Percentiles rank a stretch among this genome's conserved stretches.
Evolutionary conservation across 2,797 vertebrate species (phyloP).

Genomic region (Paratrypauchen microcephalus): DNA sequence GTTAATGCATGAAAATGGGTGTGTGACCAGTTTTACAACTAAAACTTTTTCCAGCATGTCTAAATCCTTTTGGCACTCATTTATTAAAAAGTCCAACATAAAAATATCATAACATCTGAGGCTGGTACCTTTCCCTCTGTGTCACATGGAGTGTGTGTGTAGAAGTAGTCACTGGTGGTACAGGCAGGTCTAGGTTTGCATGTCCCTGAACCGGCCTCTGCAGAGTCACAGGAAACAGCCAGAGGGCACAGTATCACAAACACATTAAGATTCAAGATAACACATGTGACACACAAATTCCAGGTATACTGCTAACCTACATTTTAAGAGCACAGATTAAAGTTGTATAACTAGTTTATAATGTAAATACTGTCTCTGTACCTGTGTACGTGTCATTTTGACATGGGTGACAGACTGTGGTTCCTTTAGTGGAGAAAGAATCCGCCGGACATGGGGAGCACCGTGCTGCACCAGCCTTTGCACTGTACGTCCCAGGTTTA

Average conservation of each 20-base stretch:
- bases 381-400: constrained; percentile 83
- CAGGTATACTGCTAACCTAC: background rate
- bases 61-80: too few relatives aligned
- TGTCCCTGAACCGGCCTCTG: constrained; percentile 84
- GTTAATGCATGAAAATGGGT: background rate
- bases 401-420: constrained; percentile 86
- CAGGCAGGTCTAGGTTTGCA: constrained; percentile 86
- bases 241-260: constrained; percentile 26
- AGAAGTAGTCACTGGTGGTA: constrained; percentile 91
- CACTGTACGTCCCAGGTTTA: constrained; percentile 87
- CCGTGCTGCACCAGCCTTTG: constrained; percentile 79
- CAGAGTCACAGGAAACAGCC: constrained; percentile 26
- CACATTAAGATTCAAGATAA: constrained; percentile 63
- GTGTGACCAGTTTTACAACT: too few relatives aligned
- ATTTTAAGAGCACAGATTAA: background rate
- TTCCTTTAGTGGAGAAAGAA: constrained; percentile 87
- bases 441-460: constrained; percentile 84
- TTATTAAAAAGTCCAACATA: background rate
- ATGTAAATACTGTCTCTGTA: constrained; percentile 49
- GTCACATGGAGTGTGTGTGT: constrained; percentile 91
- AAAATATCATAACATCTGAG: background rate
- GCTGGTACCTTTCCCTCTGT: constrained; percentile 79
- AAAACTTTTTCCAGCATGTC: too few relatives aligned
- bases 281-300: constrained; percentile 3
- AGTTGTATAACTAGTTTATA: background rate